Evolutionary conservation across 2,888 invertebrate species (phyloP).

Genomic region (Melipona beecheii): DNA sequence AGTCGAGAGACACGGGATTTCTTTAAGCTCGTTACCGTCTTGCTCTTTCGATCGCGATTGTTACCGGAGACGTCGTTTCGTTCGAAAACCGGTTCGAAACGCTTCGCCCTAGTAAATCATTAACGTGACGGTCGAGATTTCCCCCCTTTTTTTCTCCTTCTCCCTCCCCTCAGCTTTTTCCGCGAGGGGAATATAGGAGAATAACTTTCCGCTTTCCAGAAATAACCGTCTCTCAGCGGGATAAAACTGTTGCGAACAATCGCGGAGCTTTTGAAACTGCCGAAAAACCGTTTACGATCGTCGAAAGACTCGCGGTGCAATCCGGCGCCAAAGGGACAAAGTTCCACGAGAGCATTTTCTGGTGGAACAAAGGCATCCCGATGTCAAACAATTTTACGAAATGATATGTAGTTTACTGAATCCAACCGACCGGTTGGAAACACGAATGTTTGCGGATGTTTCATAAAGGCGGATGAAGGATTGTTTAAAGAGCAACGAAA

Average conservation of each 20-base stretch:
- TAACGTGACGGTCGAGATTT: background rate
- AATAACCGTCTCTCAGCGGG: background rate
- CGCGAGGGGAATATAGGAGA: too few relatives aligned
- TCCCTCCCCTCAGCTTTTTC: too few relatives aligned
- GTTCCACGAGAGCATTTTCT: background rate
- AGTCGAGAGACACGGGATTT: background rate
- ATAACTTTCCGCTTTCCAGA: constrained; percentile 8
- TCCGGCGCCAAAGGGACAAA: background rate
- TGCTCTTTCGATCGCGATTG: background rate
- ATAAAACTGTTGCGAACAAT: constrained; percentile 18
- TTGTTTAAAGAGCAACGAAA: too few relatives aligned
- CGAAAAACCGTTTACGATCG: constrained; percentile 1
- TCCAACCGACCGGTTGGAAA: background rate
- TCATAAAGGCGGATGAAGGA: too few relatives aligned
- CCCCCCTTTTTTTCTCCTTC: too few relatives aligned
- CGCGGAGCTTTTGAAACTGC: background rate
- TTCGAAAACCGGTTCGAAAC: background rate
- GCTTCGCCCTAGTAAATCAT: background rate
- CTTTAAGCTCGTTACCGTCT: constrained; percentile 4
- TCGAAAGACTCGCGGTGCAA: background rate
- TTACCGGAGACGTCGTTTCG: background rate
- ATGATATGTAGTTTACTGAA: constrained; percentile 12
- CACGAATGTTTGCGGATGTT: background rate
- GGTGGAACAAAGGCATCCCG: background rate
- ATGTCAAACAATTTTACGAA: constrained; percentile 4